phyloP scores from a whole-genome alignment of 2,113 vertebrate genomes.

The Ramphastos sulfuratus region DNA sequence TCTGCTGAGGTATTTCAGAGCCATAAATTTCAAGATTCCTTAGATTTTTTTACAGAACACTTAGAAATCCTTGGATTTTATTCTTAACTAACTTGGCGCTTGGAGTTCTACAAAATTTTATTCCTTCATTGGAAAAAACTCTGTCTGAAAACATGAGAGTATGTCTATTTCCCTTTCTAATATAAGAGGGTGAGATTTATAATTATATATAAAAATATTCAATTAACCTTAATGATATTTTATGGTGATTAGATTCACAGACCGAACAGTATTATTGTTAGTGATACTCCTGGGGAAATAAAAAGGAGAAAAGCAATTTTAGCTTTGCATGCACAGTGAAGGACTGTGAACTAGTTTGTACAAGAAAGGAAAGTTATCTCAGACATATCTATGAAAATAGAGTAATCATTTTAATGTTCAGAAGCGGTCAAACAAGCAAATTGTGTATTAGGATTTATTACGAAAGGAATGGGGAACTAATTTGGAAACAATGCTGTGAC shows the following conservation, averaged over 20 bases:
- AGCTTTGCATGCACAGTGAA: conserved; percentile 45
- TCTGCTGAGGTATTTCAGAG: background rate
- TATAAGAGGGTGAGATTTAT: conserved; percentile 8
- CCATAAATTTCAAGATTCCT: background rate
- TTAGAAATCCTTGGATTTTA: background rate
- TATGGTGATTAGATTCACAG: conserved; percentile 50
- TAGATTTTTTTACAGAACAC: background rate
- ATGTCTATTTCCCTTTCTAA: conserved; percentile 13
- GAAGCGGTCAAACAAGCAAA: conserved; percentile 57
- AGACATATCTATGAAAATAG: conserved; percentile 18
- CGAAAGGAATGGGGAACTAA: conserved; percentile 16
- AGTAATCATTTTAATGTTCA: conserved; percentile 54
- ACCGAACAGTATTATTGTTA: conserved; percentile 47
- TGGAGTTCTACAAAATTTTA: background rate
- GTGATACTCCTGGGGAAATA: conserved; percentile 32
- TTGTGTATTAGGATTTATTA: conserved; percentile 54
- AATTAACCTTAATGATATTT: conserved; percentile 55
- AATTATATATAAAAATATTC: conserved; percentile 53
- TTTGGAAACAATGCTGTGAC: background rate
- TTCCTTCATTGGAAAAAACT: background rate
- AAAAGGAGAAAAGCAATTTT: conserved; percentile 34
- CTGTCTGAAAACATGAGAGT: background rate
- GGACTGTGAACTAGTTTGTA: background rate
- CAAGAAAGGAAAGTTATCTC: conserved; percentile 6
- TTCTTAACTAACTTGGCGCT: background rate